Evolutionary conservation across 92 coral and sea anemone species (phyloP), one percentile per base, ranked within the genome.

Genomic region (Epizoanthus ramosus): DNA sequence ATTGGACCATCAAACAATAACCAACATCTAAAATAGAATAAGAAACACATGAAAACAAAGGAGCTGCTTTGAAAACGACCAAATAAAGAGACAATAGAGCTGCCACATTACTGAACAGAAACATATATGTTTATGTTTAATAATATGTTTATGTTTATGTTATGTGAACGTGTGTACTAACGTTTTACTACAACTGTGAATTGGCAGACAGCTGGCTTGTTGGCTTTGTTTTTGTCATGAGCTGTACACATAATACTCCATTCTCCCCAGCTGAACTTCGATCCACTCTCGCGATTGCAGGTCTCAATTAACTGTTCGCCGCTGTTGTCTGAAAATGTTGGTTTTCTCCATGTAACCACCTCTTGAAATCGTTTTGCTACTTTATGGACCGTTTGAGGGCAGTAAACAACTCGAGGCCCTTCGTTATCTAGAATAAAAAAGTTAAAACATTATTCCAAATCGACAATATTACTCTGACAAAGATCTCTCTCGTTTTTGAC

Each of bases 251-350:
- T 14, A 5, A 72, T n/a, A 21, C 35, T n/a, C 35, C 23, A 72
- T 24, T 47, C 33, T 17, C 77, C 77, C 77, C 77, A 72, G 33
- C 8, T 22, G 61, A 72, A 72, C 17, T 15, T 18, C 16, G 77
- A 45, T 13, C 77, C 77, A 72, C 25, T 72, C 60, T 72, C 50
- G 61, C 61, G 77, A 50, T 50, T 72, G 39, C 77, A 72, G 8
- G 77, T 7, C 35, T 72, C 77, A 8, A 72, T 45, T 35, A 72
- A 19, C 22, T 52, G 35, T 8, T 8, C 60, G 22, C 61, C 77
- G 22, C 77, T 72, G 60, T 72, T 72, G 77, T 72, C 77, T 8
- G 77, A 72, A 72, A 72, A 72, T 50, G 22, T 50, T n/a, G 77
- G 77, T 1, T 72, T 72, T 4, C 52, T 17, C 77, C 77, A 72